Percentiles rank a stretch among this genome's conserved stretches.
Conservation (phyloP, 2,797 vertebrate genomes). For the Benthosema pterotum region DNA sequence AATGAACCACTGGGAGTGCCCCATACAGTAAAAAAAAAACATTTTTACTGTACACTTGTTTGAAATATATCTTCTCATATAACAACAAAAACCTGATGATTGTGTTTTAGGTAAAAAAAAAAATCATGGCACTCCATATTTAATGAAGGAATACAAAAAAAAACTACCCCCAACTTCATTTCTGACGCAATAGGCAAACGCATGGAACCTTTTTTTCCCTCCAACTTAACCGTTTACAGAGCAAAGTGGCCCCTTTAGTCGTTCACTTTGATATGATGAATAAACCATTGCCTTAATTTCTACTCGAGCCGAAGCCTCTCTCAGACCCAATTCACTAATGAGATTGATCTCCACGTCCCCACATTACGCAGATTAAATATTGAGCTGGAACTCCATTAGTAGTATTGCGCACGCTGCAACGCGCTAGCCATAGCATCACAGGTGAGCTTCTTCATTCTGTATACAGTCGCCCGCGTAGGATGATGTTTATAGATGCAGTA, state of each 20-base stretch:
- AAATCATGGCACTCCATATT: too few relatives aligned
- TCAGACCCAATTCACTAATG: conserved; percentile 84
- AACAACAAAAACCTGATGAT: too few relatives aligned
- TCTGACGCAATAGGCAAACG: conserved; percentile 61
- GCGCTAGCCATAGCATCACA: conserved; percentile 55
- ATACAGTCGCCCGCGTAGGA: too few relatives aligned
- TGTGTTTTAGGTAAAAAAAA: too few relatives aligned
- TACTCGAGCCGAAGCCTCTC: conserved; percentile 79
- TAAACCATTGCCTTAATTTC: conserved; percentile 83
- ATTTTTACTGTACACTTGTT: too few relatives aligned
- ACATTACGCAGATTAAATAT: conserved; percentile 86
- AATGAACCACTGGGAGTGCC: too few relatives aligned
- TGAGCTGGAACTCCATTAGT: conserved; percentile 80
- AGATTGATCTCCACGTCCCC: conserved; percentile 81
- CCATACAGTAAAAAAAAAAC: too few relatives aligned
- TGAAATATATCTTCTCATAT: too few relatives aligned
- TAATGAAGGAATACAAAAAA: conserved; percentile 22
- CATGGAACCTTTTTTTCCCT: conserved; percentile 49
- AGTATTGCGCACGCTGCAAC: conserved; percentile 77
- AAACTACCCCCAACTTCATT: conserved; percentile 44
- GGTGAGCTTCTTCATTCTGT: conserved; percentile 49
- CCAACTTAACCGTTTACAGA: conserved; percentile 74
- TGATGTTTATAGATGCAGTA: not conserved
- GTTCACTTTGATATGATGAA: conserved; percentile 86
- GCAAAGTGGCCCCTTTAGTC: conserved; percentile 80